Base-by-base conservation (phyloP, 2,888 invertebrate genomes). In the Parnassius orleans region DNA sequence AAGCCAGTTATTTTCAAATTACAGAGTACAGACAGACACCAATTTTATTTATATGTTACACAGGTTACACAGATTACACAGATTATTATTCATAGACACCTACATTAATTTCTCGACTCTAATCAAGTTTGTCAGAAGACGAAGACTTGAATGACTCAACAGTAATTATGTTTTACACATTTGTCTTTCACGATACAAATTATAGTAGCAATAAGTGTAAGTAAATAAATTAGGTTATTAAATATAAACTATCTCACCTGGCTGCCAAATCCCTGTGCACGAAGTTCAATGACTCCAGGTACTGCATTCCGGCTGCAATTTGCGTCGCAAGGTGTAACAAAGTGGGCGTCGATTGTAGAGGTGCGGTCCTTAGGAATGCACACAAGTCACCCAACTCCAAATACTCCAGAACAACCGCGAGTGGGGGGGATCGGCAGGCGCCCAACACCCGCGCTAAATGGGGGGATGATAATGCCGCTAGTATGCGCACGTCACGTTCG, bases 181-280 rank as follows among this genome's bases (percentile, higher is more conserved):
- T 33, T 33, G 33, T 7, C 33, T 7, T 33, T 33, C 33, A 33
- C 33, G 0, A 7, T 33, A 33, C 33, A 33, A 33, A 33, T 33
- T 33, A 33, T 33, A 33, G 33, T 33, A 33, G 33, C 33, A 33
- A 33, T 33, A 33, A 7, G 0, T 7, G 33, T 33, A 33, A 33
- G 1, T 33, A 7, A 33, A 5, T 33, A 33, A 33, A 33, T 33
- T 33, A 33, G 33, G 3, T 33, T 33, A 7, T 33, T 41, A 10
- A 54, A 42, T 44, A 19, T 33, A 10, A 46, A 19, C 12, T n/a
- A 44, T 63, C 69, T 79, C 74, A 95, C 94, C 95, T 94, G 48
- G 97, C 95, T 57, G 97, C 97, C 73, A 98, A 89, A 87, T 98
- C 97, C 54, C 98, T 93, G 83, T 98, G 98, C 56, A 98, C 97